Percentiles rank a stretch among this genome's conserved stretches.
Evolutionary conservation across 1,140 invertebrate species (phyloP).

Genomic region (Homarus americanus): DNA sequence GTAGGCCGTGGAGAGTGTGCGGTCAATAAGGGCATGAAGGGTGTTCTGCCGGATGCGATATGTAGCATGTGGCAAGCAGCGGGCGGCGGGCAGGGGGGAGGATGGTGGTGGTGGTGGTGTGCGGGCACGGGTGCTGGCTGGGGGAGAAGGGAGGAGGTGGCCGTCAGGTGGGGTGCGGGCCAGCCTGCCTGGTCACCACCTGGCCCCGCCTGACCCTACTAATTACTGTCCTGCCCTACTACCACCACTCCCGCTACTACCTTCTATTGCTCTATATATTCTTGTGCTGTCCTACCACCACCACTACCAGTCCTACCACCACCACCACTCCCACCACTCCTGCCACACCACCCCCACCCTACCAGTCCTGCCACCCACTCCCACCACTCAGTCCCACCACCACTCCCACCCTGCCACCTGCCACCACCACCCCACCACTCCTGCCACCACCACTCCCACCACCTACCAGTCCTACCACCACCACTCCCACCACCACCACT

Average conservation of each 20-base stretch:
- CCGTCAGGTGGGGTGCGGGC: conserved; percentile 41
- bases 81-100: not conserved
- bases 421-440: too few species aligned
- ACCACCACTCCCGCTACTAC: not conserved
- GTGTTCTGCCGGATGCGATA: conserved; percentile 21
- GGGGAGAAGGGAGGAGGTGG: not conserved
- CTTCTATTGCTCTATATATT: not conserved
- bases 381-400: too few species aligned
- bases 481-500: too few species aligned
- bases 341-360: too few species aligned
- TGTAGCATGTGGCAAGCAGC: conserved; percentile 13
- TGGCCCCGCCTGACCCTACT: conserved; percentile 41
- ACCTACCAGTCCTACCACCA: too few species aligned
- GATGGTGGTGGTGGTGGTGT: not conserved
- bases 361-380: too few species aligned
- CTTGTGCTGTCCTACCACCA: not conserved
- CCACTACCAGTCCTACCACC: too few species aligned
- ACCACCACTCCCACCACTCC: too few species aligned
- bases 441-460: too few species aligned
- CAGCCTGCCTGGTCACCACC: conserved; percentile 33
- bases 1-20: conserved; percentile 9
- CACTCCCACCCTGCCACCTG: too few species aligned
- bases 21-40: not conserved
- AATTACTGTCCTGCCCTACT: conserved; percentile 24
- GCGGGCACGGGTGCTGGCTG: not conserved